phyloP scores from a whole-genome alignment of 2,113 vertebrate genomes.

The Argyrosomus japonicus region DNA sequence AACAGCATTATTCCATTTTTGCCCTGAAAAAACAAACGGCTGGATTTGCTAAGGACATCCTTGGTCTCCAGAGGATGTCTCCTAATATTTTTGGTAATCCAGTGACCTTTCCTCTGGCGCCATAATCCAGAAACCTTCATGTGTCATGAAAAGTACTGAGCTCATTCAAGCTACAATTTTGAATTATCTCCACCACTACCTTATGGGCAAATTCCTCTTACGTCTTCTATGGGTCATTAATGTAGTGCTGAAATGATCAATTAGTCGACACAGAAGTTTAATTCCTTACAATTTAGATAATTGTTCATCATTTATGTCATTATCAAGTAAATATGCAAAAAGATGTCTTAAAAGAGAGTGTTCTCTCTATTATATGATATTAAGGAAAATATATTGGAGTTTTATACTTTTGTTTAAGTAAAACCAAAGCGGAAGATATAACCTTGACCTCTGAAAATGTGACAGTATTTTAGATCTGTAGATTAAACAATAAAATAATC shows the following conservation, averaged over 20 bases:
- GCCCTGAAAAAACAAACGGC: not conserved
- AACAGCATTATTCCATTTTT: not conserved
- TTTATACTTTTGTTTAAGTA: not conserved
- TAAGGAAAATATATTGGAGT: not conserved
- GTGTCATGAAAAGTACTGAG: slow-evolving; percentile 3
- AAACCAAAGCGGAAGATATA: not conserved
- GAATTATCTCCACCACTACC: not conserved
- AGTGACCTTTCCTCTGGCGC: not conserved
- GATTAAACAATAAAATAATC: not conserved
- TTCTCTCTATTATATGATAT: too few relatives aligned
- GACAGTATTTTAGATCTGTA: not conserved
- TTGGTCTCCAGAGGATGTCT: not conserved
- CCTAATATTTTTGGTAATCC: too few relatives aligned
- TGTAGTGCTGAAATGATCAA: not conserved
- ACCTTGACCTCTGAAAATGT: not conserved
- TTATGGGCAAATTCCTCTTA: not conserved
- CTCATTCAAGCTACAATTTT: not conserved
- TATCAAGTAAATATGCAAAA: not conserved
- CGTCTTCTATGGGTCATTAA: not conserved
- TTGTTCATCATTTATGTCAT: not conserved
- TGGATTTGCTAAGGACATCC: not conserved
- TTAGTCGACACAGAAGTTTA: slow-evolving; percentile 6
- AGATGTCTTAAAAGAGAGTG: too few relatives aligned
- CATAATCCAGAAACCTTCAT: not conserved
- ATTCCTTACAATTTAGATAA: not conserved